Evolutionary conservation across 2,797 vertebrate genomes (phyloP), one percentile per base, ranked within the genome.

Genomic region (Lophura swinhoii): DNA sequence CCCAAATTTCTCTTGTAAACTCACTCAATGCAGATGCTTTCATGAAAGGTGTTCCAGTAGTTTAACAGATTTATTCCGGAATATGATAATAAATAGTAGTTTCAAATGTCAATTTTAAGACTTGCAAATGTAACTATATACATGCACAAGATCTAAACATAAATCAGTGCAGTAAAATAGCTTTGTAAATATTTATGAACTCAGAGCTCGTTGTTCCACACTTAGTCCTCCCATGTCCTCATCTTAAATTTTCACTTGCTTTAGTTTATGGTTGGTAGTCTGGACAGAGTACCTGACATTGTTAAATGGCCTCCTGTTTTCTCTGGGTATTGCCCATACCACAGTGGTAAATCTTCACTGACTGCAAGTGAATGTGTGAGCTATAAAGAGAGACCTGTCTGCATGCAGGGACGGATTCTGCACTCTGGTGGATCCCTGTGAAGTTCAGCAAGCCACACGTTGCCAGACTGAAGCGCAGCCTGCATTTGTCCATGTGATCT

Each of bases 151-250:
- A 62, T 75, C 64, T 77, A 68, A 82, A 10, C 78, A 90, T 95
- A 88, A 86, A 95, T 97, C 76, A 85, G 46, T 80, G 82, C 93
- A 48, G 31, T n/a, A 72, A 84, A 96, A 84, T 29, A 71, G 69
- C 62, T 91, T 84, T 64, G 41, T 87, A 93, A 93, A 96, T 91
- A 95, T 95, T 96, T 95, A 90, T 94, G 81, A 92, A 85, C 68
- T 82, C 48, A 23, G 39, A 35, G 44, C 43, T 70, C 62, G 75
- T 90, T 37, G 41, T 87, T 84, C 76, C 80, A 91, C 29, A 24
- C 37, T n/a, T 80, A 39, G 37, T 79, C 26, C 80, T 94, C 60
- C 81, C 68, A 15, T 82, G 51, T 64, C 68, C 64, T 89, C 87
- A 67, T 87, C 78, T 70, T 73, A 63, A 59, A 79, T 88, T 92